Base-by-base conservation (phyloP, 2,113 vertebrate genomes). In the Falcunculus frontatus region DNA sequence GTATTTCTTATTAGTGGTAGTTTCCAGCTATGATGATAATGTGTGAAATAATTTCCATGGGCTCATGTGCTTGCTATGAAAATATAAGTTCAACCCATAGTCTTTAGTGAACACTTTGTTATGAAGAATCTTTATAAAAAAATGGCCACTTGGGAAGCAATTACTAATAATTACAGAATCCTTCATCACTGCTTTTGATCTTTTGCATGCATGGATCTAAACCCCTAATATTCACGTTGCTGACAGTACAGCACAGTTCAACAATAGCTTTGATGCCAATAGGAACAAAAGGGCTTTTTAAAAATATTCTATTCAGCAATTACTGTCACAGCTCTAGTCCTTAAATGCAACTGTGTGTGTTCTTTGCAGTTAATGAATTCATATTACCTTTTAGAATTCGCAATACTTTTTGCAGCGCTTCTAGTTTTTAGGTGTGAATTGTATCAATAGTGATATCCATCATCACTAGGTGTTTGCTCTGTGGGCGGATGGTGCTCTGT, bases 101-200 rank as follows among this genome's bases (percentile, higher is more conserved):
- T 92, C 89, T 96, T 96, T 68, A 87, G 52, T 75, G 74, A 91
- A 63, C 76, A 88, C 72, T 96, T 94, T 64, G 18, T 76, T 96
- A 94, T 88, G 91, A 84, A 55, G 80, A 94, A 92, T 93, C 94
- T 96, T 95, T 85, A 90, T 93, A 37, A 95, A 97, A 95, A 98
- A 96, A 72, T 49, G 96, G 97, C 95, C 96, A 97, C 96, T 97
- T 95, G 97, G 97, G 97, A 97, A 97, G 93, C 84, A 97, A 97
- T 98, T 97, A 97, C 95, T 97, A 97, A 96, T 97, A 95, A 97
- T 97, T 97, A 95, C 55, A 95, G 93, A 97, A 96, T 90, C 90
- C 95, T 97, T 98, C 96, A 96, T 96, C 96, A 84, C 78, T 91
- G 81, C 84, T 85, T 98, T 97, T 98, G 96, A 97, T 97, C 84